phyloP scores from a whole-genome alignment of 2,113 vertebrate genomes.

The Toxotes jaculatrix region DNA sequence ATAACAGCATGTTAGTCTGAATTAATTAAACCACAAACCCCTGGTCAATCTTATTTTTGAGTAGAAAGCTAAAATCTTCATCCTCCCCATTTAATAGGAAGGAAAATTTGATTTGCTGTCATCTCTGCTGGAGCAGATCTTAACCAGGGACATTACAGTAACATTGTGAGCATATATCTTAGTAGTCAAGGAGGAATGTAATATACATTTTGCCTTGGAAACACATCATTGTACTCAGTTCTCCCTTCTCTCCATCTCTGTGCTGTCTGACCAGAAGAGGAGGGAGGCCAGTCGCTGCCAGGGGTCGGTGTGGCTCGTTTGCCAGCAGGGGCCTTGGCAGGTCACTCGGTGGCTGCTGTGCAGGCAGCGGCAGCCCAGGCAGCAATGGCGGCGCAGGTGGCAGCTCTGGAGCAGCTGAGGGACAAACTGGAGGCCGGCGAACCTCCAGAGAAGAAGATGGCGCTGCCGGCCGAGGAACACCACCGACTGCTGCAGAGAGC shows the following conservation, averaged over 20 bases:
- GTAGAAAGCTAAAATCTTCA: too few species aligned
- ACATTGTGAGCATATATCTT: background rate
- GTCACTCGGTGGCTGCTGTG: constrained; percentile 89
- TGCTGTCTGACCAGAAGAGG: constrained; percentile 86
- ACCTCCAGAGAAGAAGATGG: constrained; percentile 97
- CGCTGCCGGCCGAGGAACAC: constrained; percentile 90
- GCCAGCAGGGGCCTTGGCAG: constrained; percentile 82
- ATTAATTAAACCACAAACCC: too few species aligned
- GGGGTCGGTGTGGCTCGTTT: constrained; percentile 83
- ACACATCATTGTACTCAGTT: background rate
- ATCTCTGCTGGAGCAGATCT: background rate
- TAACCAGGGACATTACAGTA: background rate
- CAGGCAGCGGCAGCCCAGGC: constrained; percentile 90
- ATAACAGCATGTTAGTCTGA: too few species aligned
- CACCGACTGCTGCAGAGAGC: constrained; percentile 94
- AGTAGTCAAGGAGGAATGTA: background rate
- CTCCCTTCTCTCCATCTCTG: constrained; percentile 12
- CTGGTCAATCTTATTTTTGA: too few species aligned
- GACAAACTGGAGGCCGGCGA: constrained; percentile 95
- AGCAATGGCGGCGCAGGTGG: constrained; percentile 89
- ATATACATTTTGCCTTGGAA: background rate
- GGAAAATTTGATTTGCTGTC: background rate
- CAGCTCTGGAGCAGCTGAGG: constrained; percentile 93
- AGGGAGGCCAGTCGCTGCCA: constrained; percentile 84
- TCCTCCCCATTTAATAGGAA: background rate